phyloP scores from a whole-genome alignment of 2,797 vertebrate species.

The Sebastolobus altivelis region DNA sequence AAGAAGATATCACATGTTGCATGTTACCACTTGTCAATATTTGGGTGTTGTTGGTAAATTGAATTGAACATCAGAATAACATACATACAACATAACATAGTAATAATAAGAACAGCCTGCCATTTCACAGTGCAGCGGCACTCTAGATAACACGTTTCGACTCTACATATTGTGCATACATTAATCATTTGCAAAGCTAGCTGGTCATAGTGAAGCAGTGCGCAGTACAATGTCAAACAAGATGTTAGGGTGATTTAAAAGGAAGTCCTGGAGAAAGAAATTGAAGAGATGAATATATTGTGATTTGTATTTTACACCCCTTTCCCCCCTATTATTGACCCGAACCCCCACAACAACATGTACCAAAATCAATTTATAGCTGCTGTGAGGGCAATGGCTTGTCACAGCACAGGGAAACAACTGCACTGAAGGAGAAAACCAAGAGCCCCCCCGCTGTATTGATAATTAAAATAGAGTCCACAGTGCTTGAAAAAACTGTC shows the following conservation, averaged over 20 bases:
- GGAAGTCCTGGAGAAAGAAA: not conserved
- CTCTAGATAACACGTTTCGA: not conserved
- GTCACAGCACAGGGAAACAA: constrained; percentile 44
- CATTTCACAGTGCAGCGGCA: not conserved
- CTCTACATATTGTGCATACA: not conserved
- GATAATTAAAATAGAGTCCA: constrained; percentile 66
- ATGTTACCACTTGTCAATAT: no score
- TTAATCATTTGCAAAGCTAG: constrained; percentile 1
- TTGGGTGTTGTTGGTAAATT: no score
- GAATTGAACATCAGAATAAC: no score
- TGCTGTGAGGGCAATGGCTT: constrained; percentile 68
- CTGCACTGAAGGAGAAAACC: constrained; percentile 31
- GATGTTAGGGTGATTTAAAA: constrained; percentile 3
- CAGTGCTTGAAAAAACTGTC: constrained; percentile 26
- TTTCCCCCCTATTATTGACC: constrained; percentile 39
- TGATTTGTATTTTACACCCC: constrained; percentile 35
- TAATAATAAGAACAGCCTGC: not conserved
- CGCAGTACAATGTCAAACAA: not conserved
- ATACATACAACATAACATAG: not conserved
- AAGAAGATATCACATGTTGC: no score
- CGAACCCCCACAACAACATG: constrained; percentile 32
- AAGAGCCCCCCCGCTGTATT: constrained; percentile 22
- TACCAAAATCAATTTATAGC: constrained; percentile 64
- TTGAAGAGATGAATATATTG: not conserved
- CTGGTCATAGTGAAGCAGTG: not conserved